These are phyloP conservation scores for Sminthurinus aureus DNA, from an alignment of 2,888 invertebrate genomes.

Conservation along the genomic window DNA sequence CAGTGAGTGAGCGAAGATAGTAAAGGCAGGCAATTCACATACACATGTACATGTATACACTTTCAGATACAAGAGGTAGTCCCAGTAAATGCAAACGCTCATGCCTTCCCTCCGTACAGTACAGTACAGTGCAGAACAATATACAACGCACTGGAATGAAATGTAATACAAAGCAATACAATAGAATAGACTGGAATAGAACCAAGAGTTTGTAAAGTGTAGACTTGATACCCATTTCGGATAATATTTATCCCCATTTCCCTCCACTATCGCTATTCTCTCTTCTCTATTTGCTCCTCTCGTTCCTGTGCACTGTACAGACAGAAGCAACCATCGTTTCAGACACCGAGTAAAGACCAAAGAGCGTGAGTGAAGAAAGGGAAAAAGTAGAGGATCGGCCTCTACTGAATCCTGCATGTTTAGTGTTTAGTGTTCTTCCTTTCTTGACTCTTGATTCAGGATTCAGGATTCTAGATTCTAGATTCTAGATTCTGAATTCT, in stretches of 20 bases:
- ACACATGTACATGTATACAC: background rate
- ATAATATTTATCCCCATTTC: constrained; percentile 35
- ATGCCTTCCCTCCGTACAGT: background rate
- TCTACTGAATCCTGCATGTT: constrained; percentile 3
- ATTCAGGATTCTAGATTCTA: too few relatives aligned
- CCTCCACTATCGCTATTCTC: background rate
- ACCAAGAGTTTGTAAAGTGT: too few relatives aligned
- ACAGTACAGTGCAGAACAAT: background rate
- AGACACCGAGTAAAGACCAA: background rate
- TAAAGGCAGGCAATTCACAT: background rate
- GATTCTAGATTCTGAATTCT: too few relatives aligned
- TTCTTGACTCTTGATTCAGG: too few relatives aligned
- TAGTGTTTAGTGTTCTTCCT: background rate
- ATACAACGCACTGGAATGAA: too few relatives aligned
- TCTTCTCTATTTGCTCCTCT: too few relatives aligned
- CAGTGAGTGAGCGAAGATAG: too few relatives aligned
- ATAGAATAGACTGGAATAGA: too few relatives aligned
- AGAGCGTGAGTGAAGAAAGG: background rate
- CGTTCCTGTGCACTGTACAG: background rate
- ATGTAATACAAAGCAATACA: too few relatives aligned
- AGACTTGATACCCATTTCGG: constrained; percentile 11
- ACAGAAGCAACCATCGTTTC: background rate
- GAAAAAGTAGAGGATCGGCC: background rate
- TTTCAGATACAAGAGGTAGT: background rate
- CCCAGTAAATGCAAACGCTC: background rate